Percentiles rank a stretch among this genome's conserved stretches.
Evolutionary conservation across 2,888 invertebrate species (phyloP).

Genomic region (Archips xylosteana): DNA sequence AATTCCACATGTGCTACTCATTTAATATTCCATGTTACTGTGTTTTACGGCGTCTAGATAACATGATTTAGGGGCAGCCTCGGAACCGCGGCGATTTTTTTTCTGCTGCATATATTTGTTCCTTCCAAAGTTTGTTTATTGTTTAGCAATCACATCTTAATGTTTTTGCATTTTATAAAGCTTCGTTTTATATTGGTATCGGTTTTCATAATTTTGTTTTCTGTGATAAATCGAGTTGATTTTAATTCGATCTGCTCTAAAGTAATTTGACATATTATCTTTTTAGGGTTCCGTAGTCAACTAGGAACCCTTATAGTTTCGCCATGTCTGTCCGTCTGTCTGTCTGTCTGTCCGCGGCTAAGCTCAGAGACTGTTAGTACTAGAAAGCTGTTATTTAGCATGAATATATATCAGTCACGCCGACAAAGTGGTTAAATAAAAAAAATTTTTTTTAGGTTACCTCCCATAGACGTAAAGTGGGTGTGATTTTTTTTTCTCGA

Average conservation of each 20-base stretch:
- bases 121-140: constrained; percentile 4
- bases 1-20: constrained; percentile 48
- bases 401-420: too few relatives aligned
- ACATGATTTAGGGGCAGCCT: constrained; percentile 34
- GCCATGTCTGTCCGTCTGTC: too few relatives aligned
- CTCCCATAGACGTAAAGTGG: too few relatives aligned
- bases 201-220: background rate
- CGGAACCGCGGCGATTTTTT: constrained; percentile 5
- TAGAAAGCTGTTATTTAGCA: too few relatives aligned
- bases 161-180: background rate
- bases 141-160: background rate
- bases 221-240: background rate
- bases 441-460: too few relatives aligned
- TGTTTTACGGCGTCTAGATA: constrained; percentile 40
- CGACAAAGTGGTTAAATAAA: too few relatives aligned
- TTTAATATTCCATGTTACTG: constrained; percentile 39
- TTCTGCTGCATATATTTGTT: constrained; percentile 2
- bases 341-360: too few relatives aligned
- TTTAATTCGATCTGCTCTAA: constrained; percentile 3
- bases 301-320: too few relatives aligned
- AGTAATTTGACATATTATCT: background rate
- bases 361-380: too few relatives aligned
- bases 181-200: background rate
- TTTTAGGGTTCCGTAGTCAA: too few relatives aligned
- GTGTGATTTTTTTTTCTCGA: too few relatives aligned